These are phyloP conservation scores for Epizoanthus rinbou DNA, from an alignment of 92 coral and sea anemone genomes.

Conservation along the genomic window DNA sequence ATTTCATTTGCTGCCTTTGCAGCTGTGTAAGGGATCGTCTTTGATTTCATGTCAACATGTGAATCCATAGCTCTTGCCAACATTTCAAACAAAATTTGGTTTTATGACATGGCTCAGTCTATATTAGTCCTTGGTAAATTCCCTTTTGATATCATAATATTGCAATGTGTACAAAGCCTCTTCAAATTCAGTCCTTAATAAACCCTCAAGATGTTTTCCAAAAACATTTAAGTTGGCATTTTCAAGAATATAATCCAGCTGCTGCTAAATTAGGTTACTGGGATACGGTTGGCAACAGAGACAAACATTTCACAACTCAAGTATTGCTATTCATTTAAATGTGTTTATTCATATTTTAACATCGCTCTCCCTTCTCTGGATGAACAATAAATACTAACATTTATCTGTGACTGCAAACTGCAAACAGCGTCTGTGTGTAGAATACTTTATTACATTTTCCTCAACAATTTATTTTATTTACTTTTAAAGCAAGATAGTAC, in stretches of 20 bases:
- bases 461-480: background rate
- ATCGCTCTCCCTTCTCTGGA: too few species aligned
- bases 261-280: background rate
- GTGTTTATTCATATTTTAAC: too few species aligned
- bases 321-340: too few species aligned
- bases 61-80: too few species aligned
- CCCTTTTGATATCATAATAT: too few species aligned
- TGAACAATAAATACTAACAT: background rate
- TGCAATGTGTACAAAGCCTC: background rate
- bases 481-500: constrained; percentile 7
- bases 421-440: constrained; percentile 6
- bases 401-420: background rate
- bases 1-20: too few species aligned
- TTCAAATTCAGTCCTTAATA: background rate
- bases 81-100: too few species aligned
- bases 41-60: too few species aligned
- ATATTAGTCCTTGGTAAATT: too few species aligned
- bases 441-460: constrained; percentile 1
- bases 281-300: background rate
- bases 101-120: too few species aligned
- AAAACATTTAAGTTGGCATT: background rate
- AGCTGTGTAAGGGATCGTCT: too few species aligned
- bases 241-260: background rate
- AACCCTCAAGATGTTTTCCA: background rate
- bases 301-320: background rate